Conservation (phyloP, 2,888 invertebrate species). For the Fragum fragum region DNA sequence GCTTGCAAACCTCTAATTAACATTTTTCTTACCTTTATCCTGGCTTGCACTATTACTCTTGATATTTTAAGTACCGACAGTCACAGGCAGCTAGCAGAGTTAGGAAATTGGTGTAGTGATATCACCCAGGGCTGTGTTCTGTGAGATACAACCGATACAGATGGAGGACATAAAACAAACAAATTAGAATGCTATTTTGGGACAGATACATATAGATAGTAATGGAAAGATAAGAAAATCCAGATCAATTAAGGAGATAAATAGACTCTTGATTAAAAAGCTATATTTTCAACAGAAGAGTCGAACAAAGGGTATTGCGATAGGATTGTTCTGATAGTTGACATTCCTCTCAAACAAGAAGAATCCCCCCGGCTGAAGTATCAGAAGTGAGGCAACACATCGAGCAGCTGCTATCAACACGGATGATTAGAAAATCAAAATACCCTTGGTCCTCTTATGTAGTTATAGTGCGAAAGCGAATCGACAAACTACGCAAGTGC, state of each 20-base stretch:
- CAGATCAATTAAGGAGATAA: not conserved
- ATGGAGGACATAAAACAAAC: not conserved
- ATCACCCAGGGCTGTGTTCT: not conserved
- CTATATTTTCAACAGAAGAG: slow-evolving; percentile 5
- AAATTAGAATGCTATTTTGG: not conserved
- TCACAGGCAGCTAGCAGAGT: no score
- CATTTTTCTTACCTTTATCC: no score
- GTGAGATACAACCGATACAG: not conserved
- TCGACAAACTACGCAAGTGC: not conserved
- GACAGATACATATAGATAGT: not conserved
- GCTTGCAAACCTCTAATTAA: no score
- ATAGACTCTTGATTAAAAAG: not conserved
- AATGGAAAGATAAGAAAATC: not conserved
- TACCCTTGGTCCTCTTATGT: not conserved
- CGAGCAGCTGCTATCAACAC: no score
- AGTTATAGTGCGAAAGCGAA: not conserved
- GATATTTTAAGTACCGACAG: no score
- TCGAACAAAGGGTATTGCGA: not conserved
- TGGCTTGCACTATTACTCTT: no score
- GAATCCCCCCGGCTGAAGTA: no score
- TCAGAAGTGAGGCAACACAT: no score
- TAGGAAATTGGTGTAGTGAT: not conserved
- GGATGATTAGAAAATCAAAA: no score
- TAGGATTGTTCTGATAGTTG: not conserved
- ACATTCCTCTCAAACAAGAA: not conserved